Conservation (phyloP, 64 coral and sea anemone genomes). For the Porites australiensis region DNA sequence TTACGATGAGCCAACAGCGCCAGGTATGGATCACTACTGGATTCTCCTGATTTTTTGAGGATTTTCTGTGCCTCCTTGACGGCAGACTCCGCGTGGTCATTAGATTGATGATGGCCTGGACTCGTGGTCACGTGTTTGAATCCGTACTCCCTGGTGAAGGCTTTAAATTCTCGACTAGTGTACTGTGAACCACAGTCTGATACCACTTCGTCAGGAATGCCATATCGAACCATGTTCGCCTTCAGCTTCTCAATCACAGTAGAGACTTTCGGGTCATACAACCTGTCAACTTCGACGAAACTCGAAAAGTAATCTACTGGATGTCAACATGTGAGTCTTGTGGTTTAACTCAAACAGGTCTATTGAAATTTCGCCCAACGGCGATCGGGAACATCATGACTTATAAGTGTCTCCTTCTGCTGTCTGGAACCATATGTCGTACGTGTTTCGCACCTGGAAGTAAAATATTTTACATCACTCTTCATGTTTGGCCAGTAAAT, state of each 20-base stretch:
- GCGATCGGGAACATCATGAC: background rate
- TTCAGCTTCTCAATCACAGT: background rate
- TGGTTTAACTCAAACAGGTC: background rate
- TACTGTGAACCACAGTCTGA: constrained; percentile 4
- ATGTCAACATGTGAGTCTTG: constrained; percentile 3
- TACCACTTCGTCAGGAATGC: background rate
- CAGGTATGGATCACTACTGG: background rate
- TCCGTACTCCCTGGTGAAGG: background rate
- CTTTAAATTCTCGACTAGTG: background rate
- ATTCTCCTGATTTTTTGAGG: background rate
- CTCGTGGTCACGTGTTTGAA: background rate
- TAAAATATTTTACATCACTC: constrained; percentile 8
- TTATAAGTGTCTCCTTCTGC: constrained; percentile 43
- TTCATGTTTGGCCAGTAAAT: constrained; percentile 63
- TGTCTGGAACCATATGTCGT: background rate
- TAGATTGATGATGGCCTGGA: background rate
- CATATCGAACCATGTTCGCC: background rate
- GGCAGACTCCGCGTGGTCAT: background rate
- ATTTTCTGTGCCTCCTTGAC: background rate
- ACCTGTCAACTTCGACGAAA: background rate
- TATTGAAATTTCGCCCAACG: constrained; percentile 45
- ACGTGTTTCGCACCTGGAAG: constrained; percentile 37
- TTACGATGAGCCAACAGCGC: background rate
- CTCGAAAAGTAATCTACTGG: constrained; percentile 15
- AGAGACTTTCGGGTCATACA: background rate